Conservation (phyloP, 2,888 invertebrate species). For the Melinaea marsaeus region DNA sequence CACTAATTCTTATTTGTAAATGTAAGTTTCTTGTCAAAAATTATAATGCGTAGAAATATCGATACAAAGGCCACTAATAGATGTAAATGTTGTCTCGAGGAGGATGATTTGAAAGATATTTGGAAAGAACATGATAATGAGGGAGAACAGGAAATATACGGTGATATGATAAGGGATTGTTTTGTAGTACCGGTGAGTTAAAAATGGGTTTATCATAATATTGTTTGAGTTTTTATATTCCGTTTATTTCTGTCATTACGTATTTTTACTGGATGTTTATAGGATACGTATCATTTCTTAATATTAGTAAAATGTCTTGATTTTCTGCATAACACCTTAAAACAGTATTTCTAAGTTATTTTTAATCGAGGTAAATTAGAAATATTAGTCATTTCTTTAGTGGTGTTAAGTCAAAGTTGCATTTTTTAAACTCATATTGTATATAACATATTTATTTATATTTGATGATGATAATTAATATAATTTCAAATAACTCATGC, state of each 20-base stretch:
- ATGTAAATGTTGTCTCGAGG: conserved; percentile 58
- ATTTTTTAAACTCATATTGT: no score
- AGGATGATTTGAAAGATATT: conserved; percentile 51
- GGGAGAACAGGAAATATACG: conserved; percentile 48
- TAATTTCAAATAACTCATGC: background rate
- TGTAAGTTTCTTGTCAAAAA: no score
- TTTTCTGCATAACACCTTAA: no score
- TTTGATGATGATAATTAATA: background rate
- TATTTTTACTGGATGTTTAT: background rate
- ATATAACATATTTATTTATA: background rate
- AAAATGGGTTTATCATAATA: background rate
- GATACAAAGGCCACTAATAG: background rate
- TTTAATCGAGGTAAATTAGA: no score
- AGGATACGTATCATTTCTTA: background rate
- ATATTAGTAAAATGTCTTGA: no score
- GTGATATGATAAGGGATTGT: conserved; percentile 56
- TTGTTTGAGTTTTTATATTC: background rate
- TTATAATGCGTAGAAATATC: no score
- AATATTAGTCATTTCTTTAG: no score
- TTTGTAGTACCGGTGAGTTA: conserved; percentile 53
- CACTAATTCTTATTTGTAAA: no score
- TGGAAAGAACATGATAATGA: conserved; percentile 46
- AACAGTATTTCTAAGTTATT: no score
- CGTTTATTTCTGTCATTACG: background rate
- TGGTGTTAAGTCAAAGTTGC: no score